These are phyloP conservation scores for Parapristionchus giblindavisi DNA, from an alignment of 2,888 invertebrate species.

Conservation along the genomic window DNA sequence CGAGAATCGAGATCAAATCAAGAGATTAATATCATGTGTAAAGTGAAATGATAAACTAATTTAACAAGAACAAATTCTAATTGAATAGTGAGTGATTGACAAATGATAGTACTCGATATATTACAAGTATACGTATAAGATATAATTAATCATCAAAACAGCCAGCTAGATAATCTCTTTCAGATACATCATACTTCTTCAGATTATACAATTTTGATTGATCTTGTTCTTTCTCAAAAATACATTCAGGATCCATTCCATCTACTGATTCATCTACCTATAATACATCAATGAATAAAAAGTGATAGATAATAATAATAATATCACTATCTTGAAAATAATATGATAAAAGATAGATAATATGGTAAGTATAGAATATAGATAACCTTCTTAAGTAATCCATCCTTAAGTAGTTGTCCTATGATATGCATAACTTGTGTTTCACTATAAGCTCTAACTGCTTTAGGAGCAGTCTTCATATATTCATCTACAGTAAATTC, in stretches of 20 bases:
- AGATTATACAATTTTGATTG: constrained; percentile 7
- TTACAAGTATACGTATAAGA: too few species aligned
- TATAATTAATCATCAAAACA: constrained; percentile 14
- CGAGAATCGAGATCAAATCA: too few species aligned
- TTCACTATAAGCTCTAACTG: constrained; percentile 1
- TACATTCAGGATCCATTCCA: constrained; percentile 23
- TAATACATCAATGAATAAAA: background rate
- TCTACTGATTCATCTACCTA: constrained; percentile 1
- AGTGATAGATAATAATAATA: background rate
- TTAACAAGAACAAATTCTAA: background rate
- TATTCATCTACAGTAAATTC: constrained; percentile 16
- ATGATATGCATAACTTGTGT: constrained; percentile 19
- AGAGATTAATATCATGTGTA: background rate
- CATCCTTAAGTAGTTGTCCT: constrained; percentile 2
- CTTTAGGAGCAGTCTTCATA: constrained; percentile 16
- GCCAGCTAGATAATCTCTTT: constrained; percentile 18
- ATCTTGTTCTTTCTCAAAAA: constrained; percentile 35
- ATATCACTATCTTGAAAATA: too few species aligned
- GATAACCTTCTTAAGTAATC: constrained; percentile 11
- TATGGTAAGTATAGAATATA: background rate
- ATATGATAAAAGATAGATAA: background rate
- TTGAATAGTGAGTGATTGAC: background rate
- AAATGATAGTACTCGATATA: background rate
- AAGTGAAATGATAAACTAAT: background rate
- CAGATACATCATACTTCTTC: constrained; percentile 1